Base-by-base conservation (phyloP, 1,140 invertebrate species). In the Drosophila lini region DNA sequence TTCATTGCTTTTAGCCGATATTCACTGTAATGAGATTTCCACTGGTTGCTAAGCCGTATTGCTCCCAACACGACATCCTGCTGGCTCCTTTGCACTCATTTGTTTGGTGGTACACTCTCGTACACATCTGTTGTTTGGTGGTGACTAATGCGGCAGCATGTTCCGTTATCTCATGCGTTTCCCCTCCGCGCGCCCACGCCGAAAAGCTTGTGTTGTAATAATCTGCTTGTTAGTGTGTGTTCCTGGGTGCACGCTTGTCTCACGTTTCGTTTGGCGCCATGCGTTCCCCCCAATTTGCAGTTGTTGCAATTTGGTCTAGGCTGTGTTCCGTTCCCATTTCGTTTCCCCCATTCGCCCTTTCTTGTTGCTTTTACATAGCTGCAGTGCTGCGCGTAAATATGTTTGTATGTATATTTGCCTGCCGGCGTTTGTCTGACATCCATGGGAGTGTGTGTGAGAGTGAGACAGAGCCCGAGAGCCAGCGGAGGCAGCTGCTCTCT, bases 71-170 rank as follows among this genome's bases (percentile, higher is more conserved):
- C 6, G 34, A 16, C 16, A 60, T 63, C 60, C 61, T 55, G 34
- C 56, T 38, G 44, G 47, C 68, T 59, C 76, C 53, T 64, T 59
- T 77, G 57, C 52, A 55, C 53, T 75, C 62, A 57, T 59, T 77
- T 78, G 22, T 63, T 70, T 41, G 40, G 53, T 42, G 40, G 55
- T 42, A 25, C 38, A 53, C 41, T 61, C 28, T 22, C 42, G 47
- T 34, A 32, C 80, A 83, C 80, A 83, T 83, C 65, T 84, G 73
- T 77, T 84, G 77, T 77, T 80, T 80, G 53, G 44, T 55, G 50
- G 75, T 78, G 75, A 78, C 75, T 78, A 78, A 78, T 78, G 64
- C 74, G 50, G 41, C 64, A 57, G 74, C 65, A 61, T 78, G 74
- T 78, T 78, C 75, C 75, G 75, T 78, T 78, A 78, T 78, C 75